Evolutionary conservation across 2,113 vertebrate genomes (phyloP), one percentile per base, ranked within the genome.

Genomic region (Calypte anna): DNA sequence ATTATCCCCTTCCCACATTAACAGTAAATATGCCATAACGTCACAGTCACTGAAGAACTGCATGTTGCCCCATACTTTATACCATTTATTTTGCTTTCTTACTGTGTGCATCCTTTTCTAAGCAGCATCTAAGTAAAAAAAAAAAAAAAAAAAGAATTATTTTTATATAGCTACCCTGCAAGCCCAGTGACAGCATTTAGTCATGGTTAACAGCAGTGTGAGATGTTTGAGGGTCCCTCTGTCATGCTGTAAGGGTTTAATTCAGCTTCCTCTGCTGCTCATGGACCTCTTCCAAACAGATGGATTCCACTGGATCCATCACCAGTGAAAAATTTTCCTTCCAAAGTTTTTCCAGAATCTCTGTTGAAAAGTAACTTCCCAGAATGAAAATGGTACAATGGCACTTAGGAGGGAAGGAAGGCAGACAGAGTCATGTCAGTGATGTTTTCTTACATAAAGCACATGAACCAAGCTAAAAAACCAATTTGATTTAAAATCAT

Each of bases 331-430:
- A 44, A 64, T 36, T 75, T 79, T 87, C 58, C 73, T 18, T 38
- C 23, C 72, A 73, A 94, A 94, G 9, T 86, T 46, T 74, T 96
- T 57, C 43, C 58, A 91, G 93, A 87, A 94, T 96, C 94, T 87
- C 88, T 81, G 63, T 31, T 77, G 63, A 94, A 95, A 44, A 80
- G 68, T 78, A 74, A 54, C 75, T 95, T 91, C 38, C 46, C 30
- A 83, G 48, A 75, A 74, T 31, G 67, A 90, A 94, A 75, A 74
- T 1, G 4, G 24, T 12, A 24, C 13, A 57, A 27, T 11, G 67
- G 51, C 46, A 33, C n/a, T 51, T 51, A 63, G 51, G 51, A 81
- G 14, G 55, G 36, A 80, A 73, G 33, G 77, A 13, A 86, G 23
- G 61, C 38, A 61, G 53, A 36, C 38, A 61, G 53, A 36, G 7